These are phyloP conservation scores for Eupithecia vulgata DNA, from an alignment of 2,888 invertebrate genomes.

Conservation along the genomic window DNA sequence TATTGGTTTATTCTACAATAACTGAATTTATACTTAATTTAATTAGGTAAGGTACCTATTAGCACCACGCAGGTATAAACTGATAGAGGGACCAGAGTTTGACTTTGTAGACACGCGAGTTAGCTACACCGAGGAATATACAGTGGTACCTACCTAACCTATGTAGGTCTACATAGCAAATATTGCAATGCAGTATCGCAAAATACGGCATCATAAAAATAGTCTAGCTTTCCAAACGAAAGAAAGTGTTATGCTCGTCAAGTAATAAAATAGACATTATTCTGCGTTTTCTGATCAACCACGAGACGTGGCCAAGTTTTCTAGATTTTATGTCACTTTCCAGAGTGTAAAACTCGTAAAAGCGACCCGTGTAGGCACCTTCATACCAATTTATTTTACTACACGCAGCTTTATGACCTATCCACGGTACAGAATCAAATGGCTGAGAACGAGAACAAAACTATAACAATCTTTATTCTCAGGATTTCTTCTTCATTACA, in stretches of 20 bases:
- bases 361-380: constrained; percentile 13
- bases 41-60: too few relatives aligned
- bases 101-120: neutral
- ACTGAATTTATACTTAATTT: too few relatives aligned
- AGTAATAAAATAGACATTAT: constrained; percentile 34
- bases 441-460: neutral
- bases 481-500: neutral
- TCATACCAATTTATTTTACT: neutral
- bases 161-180: too few relatives aligned
- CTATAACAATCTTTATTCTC: neutral
- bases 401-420: neutral
- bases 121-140: too few relatives aligned
- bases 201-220: constrained; percentile 15
- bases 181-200: neutral
- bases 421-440: neutral
- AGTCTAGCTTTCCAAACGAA: constrained; percentile 29
- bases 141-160: neutral
- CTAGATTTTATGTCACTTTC: constrained; percentile 42
- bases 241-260: constrained; percentile 17
- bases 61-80: neutral
- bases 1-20: constrained; percentile 26
- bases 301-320: constrained; percentile 36
- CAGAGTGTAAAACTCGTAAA: constrained; percentile 25
- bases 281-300: constrained; percentile 35
- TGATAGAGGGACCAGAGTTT: neutral